Base-by-base conservation (phyloP, 1,140 invertebrate genomes). In the Drosophila sp. region DNA sequence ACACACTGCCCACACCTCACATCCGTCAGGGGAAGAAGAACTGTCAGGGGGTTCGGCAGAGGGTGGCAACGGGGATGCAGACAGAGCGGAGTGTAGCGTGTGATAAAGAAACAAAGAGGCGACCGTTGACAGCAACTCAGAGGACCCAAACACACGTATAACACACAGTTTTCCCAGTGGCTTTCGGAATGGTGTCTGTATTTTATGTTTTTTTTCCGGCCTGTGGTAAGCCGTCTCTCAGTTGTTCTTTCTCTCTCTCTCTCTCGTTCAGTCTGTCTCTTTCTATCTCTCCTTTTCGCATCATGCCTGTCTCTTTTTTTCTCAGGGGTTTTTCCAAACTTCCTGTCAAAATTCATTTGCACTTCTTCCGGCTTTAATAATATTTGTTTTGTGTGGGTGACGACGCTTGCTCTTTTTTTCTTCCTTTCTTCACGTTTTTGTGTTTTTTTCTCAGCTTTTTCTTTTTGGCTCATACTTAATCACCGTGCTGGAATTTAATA, bases 401-500 rank as follows among this genome's bases (percentile, higher is more conserved):
- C 61, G 38, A 68, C 67, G 66, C 60, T 64, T 68, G 57, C 60
- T 62, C 54, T 30, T 27, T 47, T 70, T 55, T 70, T 57, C 29
- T 66, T 40, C 50, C 58, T 76, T 82, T 50, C 23, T 50, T 50
- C 35, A 38, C 33, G 33, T 47, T 17, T 25, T 25, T 23, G 44
- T 17, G n/a, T 3, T 44, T 23, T 1, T 23, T 25, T 6, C 17
- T 23, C 8, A 1, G 6, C 25, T 50, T 27, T 25, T 50, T 50
- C 1, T n/a, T 25, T 50, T 8, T 25, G 23, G 23, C 44, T 50
- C 44, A 50, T 50, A 50, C 44, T 75, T 75, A 82, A 82, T 82
- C 80, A 70, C 54, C 55, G 81, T 68, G 60, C 50, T 54, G 66
- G 63, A 81, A 82, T 82, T 83, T 83, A 83, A 83, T 83, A 84